Evolutionary conservation across 2,888 invertebrate species (phyloP).

Genomic region (Campopleginae sp.): DNA sequence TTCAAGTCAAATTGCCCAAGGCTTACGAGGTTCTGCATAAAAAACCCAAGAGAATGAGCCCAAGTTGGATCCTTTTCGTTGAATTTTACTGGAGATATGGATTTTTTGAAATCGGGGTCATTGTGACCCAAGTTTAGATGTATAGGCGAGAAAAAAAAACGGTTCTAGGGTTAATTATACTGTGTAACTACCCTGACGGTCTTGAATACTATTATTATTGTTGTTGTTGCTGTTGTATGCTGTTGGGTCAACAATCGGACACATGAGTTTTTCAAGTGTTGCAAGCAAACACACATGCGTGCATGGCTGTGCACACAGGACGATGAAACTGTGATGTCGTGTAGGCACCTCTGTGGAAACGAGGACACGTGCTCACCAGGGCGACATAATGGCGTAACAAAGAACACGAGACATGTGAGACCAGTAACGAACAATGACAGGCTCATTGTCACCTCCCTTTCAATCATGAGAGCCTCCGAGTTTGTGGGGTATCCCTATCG

Average conservation of each 20-base stretch:
- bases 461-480: not conserved
- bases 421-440: constrained; percentile 4
- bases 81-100: no score
- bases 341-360: constrained; percentile 29
- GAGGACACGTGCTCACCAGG: constrained; percentile 33
- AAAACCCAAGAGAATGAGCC: no score
- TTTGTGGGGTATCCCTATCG: not conserved
- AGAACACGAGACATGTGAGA: not conserved
- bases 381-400: constrained; percentile 16
- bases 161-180: no score
- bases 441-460: constrained; percentile 27
- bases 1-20: no score
- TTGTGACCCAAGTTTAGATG: no score
- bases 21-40: no score
- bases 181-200: not conserved
- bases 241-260: not conserved
- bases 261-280: not conserved
- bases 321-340: constrained; percentile 34
- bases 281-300: constrained; percentile 1
- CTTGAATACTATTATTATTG: not conserved
- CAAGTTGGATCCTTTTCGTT: no score
- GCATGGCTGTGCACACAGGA: not conserved
- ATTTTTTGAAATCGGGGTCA: no score
- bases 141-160: no score
- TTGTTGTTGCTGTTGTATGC: not conserved